Evolutionary conservation across 2,888 invertebrate species (phyloP), one percentile per base, ranked within the genome.

Genomic region (Saturnia japonica): DNA sequence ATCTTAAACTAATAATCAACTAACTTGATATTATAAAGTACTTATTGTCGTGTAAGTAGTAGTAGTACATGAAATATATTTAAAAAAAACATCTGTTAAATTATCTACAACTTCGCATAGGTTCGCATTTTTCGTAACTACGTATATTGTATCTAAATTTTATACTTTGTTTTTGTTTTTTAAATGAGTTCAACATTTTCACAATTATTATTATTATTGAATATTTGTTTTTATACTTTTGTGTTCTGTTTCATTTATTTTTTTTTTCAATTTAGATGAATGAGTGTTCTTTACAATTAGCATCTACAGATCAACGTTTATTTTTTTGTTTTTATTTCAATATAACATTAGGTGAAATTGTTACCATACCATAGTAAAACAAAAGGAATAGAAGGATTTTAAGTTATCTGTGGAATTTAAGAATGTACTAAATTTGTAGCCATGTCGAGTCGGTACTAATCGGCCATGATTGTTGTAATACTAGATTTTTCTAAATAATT

Each of bases 1-100:
- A 80, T 79, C 77, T 79, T 78, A n/a, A n/a, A 86, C 80, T 85
- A 85, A 80, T 70, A 72, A 34, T 64, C 19, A 64, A 64, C 34
- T 34, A 11, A 40, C 9, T 64, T 40, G 64, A 64, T 64, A 64
- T 40, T 34, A 71, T 72, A 69, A 74, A 74, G 64, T 64, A 64
- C 64, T 64, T 64, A 64, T 64, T 40, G 40, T 64, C 28, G 25
- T 60, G 25, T 60, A 60, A 60, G 25, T n/a, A n/a, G n/a, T n/a
- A n/a, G n/a, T n/a, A 60, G 25, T 60, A 28, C 14, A 28, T 4
- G 25, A 22, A 22, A 22, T 60, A 28, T 60, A 14, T 60, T 14
- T 28, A 25, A 28, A 60, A 60, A 28, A 60, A 25, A 28, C 2
- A 14, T 14, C 25, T 28, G 12, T 25, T 3, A 60, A 60, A 14